Conservation (phyloP, 1,140 invertebrate genomes). For the Schlechtendalia chinensis region DNA sequence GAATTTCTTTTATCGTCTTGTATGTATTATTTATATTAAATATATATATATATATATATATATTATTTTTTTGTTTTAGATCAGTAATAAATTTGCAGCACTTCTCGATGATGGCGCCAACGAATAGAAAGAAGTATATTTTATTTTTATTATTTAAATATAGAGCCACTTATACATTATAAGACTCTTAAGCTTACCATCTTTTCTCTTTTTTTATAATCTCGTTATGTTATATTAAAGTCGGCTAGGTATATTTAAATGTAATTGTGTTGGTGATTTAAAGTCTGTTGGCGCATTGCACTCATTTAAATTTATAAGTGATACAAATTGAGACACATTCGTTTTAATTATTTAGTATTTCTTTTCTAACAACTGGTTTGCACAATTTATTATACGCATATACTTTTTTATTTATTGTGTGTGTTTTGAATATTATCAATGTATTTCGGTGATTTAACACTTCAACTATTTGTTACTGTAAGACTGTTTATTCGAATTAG, state of each 20-base stretch:
- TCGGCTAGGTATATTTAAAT: background rate
- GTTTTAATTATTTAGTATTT: background rate
- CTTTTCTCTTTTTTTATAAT: slow-evolving; percentile 13
- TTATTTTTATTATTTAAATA: slow-evolving; percentile 20
- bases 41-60: no score
- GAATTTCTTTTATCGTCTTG: no score
- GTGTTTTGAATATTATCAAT: slow-evolving; percentile 6
- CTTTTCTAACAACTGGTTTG: background rate
- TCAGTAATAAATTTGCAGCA: slow-evolving; percentile 41
- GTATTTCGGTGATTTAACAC: background rate
- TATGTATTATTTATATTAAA: background rate
- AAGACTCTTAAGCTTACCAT: background rate
- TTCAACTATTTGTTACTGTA: background rate
- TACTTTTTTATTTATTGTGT: background rate
- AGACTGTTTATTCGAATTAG: slow-evolving; percentile 21
- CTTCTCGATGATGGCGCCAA: slow-evolving; percentile 41
- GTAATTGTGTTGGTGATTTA: background rate
- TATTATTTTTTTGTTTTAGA: slow-evolving; percentile 19
- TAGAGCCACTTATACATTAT: background rate
- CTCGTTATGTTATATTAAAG: slow-evolving; percentile 27
- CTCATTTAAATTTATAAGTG: background rate
- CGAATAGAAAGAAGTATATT: slow-evolving; percentile 17
- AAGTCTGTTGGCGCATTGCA: slow-evolving; percentile 2
- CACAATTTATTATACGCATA: background rate
- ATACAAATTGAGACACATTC: background rate